These are phyloP conservation scores for Leucoraja erinaceus DNA, from an alignment of 2,113 vertebrate genomes.

Conservation along the genomic window DNA sequence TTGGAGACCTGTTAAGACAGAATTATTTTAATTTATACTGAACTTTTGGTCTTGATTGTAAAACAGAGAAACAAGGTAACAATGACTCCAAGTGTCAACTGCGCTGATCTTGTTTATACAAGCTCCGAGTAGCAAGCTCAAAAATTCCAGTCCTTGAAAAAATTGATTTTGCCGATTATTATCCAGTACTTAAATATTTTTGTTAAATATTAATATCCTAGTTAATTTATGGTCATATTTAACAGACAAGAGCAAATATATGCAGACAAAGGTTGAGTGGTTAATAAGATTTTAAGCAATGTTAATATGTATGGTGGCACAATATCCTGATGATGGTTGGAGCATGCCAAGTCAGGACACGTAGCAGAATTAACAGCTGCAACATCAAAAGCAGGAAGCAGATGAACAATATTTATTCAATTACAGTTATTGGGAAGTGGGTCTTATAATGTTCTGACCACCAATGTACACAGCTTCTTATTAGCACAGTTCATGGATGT, in stretches of 20 bases:
- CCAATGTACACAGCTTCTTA: too few relatives aligned
- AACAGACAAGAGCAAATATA: neutral
- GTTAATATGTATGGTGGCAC: neutral
- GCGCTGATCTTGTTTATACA: neutral
- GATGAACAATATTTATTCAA: too few relatives aligned
- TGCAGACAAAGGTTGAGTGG: neutral
- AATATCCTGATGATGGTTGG: too few relatives aligned
- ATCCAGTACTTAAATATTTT: neutral
- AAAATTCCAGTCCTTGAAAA: neutral
- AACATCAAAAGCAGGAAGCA: too few relatives aligned
- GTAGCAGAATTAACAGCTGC: too few relatives aligned
- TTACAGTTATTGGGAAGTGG: too few relatives aligned
- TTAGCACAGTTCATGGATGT: too few relatives aligned
- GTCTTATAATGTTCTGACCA: too few relatives aligned
- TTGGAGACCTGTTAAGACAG: constrained; percentile 73
- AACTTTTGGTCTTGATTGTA: neutral
- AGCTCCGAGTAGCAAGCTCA: neutral
- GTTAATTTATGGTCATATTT: neutral
- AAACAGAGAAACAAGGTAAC: neutral
- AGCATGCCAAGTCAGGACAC: too few relatives aligned
- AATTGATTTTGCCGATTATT: neutral
- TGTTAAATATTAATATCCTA: neutral
- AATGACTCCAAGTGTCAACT: neutral
- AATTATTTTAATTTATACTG: neutral
- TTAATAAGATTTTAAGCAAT: neutral